Evolutionary conservation across 2,113 vertebrate species (phyloP), one percentile per base, ranked within the genome.

Genomic region (Lynx canadensis): DNA sequence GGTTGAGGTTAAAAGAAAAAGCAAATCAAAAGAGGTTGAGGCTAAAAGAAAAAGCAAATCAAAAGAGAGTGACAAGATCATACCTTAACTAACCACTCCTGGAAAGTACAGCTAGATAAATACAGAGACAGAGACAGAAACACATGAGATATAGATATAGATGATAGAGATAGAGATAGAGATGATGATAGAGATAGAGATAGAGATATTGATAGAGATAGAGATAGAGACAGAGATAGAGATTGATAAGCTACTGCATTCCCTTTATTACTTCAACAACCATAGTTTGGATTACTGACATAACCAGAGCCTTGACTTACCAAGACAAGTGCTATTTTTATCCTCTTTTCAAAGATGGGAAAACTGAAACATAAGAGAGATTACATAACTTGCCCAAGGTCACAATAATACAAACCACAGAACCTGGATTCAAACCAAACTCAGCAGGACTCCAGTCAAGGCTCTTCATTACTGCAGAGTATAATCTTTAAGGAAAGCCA

Each of bases 341-440:
- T 65, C 74, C 7, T 92, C 83, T 87, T 85, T 71, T 83, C 45
- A 83, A 78, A 89, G 52, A 94, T 60, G 27, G 13, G 7, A 79
- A 92, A 97, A 89, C 31, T 60, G 19, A 95, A 89, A 84, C 36
- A 74, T 50, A 80, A 80, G 18, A 88, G 18, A 92, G 65, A 69
- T 55, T 69, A 92, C 81, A 52, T 88, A 89, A 94, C 50, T 80
- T 92, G 36, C 13, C 38, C 80, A 95, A 91, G 71, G 90, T 94
- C 60, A 81, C 31, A 63, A 33, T 55, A 78, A 55, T 25, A 29
- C 38, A 31, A 89, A 86, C 27, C 16, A 92, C 73, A 97, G 68
- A 68, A 90, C 6, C 52, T 87, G 55, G 60, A 65, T 87, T 89
- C 68, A 95, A 96, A 87, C 31, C 65, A 94, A 86, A 89, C 25